Conservation (phyloP, 92 coral and sea anemone genomes). For the Zoanthus sociatus region DNA sequence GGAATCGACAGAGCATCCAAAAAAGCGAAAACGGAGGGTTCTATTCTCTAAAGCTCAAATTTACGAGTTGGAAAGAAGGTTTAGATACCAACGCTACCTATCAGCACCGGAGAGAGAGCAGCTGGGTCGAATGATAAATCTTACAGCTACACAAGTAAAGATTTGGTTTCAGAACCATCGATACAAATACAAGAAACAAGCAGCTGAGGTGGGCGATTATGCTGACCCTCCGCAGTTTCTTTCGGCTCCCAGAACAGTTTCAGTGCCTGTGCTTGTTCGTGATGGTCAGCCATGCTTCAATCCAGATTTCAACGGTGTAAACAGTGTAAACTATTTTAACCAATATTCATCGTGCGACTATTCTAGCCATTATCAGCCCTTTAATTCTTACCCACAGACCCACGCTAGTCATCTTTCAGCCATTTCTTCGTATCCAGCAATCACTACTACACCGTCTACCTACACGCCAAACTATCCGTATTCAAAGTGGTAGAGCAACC, state of each 20-base stretch:
- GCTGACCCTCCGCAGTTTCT: conserved; percentile 82
- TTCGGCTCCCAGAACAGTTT: conserved; percentile 86
- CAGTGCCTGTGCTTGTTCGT: conserved; percentile 92
- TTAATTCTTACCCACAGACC: conserved; percentile 31
- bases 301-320: conserved; percentile 47
- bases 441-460: conserved; percentile 25
- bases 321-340: conserved; percentile 42
- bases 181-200: conserved; percentile 96
- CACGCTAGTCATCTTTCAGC: conserved; percentile 43
- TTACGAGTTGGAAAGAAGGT: conserved; percentile 96
- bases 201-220: conserved; percentile 94
- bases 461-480: conserved; percentile 41
- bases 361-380: conserved; percentile 40
- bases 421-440: conserved; percentile 33
- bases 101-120: conserved; percentile 99
- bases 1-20: conserved; percentile 74
- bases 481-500: conserved; percentile 22
- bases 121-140: conserved; percentile 95
- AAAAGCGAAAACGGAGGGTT: conserved; percentile 95
- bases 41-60: conserved; percentile 98
- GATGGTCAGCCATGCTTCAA: conserved; percentile 91
- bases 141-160: conserved; percentile 98
- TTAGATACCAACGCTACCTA: conserved; percentile 96
- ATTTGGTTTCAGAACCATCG: conserved; percentile 99
- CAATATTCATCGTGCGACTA: conserved; percentile 41